These are phyloP conservation scores for Malurus splendens DNA, from an alignment of 2,797 vertebrate genomes.

Conservation along the genomic window DNA sequence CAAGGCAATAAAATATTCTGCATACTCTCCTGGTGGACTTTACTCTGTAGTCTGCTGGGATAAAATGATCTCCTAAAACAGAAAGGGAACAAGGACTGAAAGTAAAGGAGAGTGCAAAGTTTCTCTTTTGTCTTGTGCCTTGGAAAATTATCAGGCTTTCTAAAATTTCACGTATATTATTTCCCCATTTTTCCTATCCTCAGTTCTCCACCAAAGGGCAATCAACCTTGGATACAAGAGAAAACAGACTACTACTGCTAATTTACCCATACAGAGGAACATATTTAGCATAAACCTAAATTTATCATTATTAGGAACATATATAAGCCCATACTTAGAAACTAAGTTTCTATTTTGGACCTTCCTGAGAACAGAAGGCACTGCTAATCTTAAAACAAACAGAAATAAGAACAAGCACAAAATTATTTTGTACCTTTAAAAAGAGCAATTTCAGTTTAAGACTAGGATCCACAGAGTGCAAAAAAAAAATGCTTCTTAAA, in stretches of 20 bases:
- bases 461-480: not conserved
- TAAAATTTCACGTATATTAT: not conserved
- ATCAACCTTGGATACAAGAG: not conserved
- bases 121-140: not conserved
- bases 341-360: not conserved
- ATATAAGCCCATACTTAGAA: conserved; percentile 9
- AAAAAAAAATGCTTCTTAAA: not conserved
- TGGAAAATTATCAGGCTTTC: not conserved
- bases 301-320: not conserved
- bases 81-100: not conserved
- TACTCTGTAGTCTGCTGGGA: not conserved
- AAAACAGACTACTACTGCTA: not conserved
- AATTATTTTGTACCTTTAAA: not conserved
- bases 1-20: not conserved
- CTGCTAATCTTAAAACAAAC: conserved; percentile 17
- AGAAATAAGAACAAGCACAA: not conserved
- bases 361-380: not conserved
- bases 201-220: not conserved
- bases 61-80: not conserved
- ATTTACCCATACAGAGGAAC: not conserved
- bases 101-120: not conserved
- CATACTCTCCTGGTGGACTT: not conserved
- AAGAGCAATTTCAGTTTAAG: not conserved
- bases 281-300: not conserved
- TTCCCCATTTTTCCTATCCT: not conserved